A percentile compares a stretch with the other conserved stretches of the same genome.
Conservation (phyloP, 64 coral and sea anemone genomes). For the Porites lutea region DNA sequence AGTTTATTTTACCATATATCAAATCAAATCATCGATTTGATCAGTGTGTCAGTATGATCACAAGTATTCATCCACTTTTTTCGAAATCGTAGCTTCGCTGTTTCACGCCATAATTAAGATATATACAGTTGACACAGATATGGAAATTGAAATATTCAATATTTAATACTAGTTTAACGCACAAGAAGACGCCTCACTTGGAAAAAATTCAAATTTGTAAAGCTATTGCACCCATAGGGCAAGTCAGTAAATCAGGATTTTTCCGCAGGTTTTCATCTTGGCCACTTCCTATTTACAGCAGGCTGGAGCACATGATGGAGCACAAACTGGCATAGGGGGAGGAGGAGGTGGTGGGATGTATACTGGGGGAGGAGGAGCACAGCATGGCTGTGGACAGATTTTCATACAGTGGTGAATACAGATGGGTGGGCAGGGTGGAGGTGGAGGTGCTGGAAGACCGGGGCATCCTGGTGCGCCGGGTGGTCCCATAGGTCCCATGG, state of each 20-base stretch:
- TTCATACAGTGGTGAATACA: conserved; percentile 98
- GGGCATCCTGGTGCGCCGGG: conserved; percentile 76
- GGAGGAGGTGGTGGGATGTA: conserved; percentile 28
- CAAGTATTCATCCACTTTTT: no score
- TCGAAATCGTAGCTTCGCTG: no score
- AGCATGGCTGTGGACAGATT: conserved; percentile 89
- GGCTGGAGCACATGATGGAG: conserved; percentile 69
- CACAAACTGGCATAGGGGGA: conserved; percentile 82
- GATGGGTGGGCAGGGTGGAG: conserved; percentile 91
- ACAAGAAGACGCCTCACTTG: not conserved
- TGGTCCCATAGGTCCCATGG: conserved; percentile 92
- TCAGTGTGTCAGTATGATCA: no score
- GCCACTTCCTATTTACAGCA: conserved; percentile 57
- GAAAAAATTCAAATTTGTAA: not conserved
- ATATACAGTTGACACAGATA: no score
- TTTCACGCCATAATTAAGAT: no score
- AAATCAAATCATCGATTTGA: no score
- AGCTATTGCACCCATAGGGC: not conserved
- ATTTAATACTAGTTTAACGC: not conserved
- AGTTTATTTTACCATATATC: no score
- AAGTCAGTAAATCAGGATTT: not conserved
- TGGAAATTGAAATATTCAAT: not conserved
- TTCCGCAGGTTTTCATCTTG: conserved; percentile 10
- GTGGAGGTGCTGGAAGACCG: conserved; percentile 93
- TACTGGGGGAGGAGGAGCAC: conserved; percentile 60